A percentile compares a stretch with the other conserved stretches of the same genome.
Evolutionary conservation across 1,140 invertebrate species (phyloP).

Genomic region (Rhopalosiphum maidis): DNA sequence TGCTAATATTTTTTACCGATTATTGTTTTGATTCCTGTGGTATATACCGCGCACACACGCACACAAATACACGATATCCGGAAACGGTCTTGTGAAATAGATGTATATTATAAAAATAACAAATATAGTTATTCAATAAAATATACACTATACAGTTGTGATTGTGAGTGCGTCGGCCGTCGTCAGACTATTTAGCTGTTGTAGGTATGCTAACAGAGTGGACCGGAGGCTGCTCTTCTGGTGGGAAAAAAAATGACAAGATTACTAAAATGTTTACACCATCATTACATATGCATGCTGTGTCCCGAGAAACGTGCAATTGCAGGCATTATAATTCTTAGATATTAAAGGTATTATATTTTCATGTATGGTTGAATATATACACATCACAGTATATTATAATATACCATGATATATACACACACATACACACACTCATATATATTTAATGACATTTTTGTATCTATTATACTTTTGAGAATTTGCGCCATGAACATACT

Average conservation of each 20-base stretch:
- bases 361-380: background rate
- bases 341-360: background rate
- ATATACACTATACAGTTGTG: conserved; percentile 5
- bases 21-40: conserved; percentile 1
- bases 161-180: background rate
- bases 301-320: background rate
- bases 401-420: background rate
- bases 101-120: background rate
- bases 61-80: conserved; percentile 1
- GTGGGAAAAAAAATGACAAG: background rate
- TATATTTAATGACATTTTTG: background rate
- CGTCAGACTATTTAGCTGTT: background rate
- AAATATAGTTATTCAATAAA: background rate
- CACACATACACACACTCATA: background rate
- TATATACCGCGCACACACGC: background rate
- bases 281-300: background rate
- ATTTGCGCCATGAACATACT: background rate
- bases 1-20: conserved; percentile 11
- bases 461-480: background rate
- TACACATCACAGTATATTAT: background rate
- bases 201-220: background rate
- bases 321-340: background rate
- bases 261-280: background rate
- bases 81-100: background rate
- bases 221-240: conserved; percentile 3